Conservation (phyloP, 2,888 invertebrate species). For the Dryobotodes eremita region DNA sequence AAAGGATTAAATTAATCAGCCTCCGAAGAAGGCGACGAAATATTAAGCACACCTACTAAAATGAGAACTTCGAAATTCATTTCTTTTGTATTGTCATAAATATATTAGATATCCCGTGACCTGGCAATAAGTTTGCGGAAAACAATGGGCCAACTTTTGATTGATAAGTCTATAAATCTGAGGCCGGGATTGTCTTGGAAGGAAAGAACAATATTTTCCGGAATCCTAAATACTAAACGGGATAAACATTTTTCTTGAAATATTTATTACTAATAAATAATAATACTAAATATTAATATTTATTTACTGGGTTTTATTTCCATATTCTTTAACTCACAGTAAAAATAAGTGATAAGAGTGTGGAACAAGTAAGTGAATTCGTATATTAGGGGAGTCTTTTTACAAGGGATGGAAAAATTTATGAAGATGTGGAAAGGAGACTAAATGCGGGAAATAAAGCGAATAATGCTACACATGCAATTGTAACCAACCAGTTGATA, state of each 20-base stretch:
- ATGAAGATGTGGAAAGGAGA: no score
- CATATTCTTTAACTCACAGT: neutral
- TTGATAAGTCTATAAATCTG: conserved; percentile 74
- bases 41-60: conserved; percentile 55
- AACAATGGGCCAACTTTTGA: conserved; percentile 75
- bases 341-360: no score
- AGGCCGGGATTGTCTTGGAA: conserved; percentile 45
- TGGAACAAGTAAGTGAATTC: no score
- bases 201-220: conserved; percentile 46
- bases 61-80: conserved; percentile 49
- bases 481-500: no score
- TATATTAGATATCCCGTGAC: conserved; percentile 52
- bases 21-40: conserved; percentile 40
- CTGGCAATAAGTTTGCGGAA: conserved; percentile 65
- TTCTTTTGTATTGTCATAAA: conserved; percentile 56
- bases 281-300: neutral
- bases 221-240: conserved; percentile 26
- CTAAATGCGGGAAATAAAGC: no score
- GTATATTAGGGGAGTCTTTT: no score
- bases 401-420: no score
- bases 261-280: no score
- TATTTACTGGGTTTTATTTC: neutral
- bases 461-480: no score
- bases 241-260: conserved; percentile 22
- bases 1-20: conserved; percentile 63